Evolutionary conservation across 2,797 vertebrate species (phyloP), one percentile per base, ranked within the genome.

Genomic region (Sebastes itinus): DNA sequence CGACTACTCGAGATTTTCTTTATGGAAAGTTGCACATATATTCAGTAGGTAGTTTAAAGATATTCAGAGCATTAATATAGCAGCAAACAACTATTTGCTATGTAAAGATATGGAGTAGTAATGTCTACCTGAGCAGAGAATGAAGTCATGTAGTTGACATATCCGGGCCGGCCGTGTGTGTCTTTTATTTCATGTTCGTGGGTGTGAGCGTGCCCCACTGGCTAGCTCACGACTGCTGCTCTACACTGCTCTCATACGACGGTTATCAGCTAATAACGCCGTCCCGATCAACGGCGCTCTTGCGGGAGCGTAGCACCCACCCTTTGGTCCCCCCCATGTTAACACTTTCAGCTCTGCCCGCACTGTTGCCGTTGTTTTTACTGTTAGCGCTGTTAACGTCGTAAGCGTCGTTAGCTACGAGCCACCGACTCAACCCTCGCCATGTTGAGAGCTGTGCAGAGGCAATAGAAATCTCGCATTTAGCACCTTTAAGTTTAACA

Each of bases 171-270:
- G 16, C 20, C 20, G 20, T 52, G 0, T 52, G 49, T 52, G 20
- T 20, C 18, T 52, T 49, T 20, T 52, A 52, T 7, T 46, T 46
- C 16, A 18, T 46, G 42, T 46, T 1, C 1, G 16, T 46, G 42
- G 0, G 3, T 46, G 42, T 46, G 42, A 46, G 42, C 6, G 3
- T 46, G 42, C 42, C 42, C 14, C 42, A 46, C 42, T 46, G 42
- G 42, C 42, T 46, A 0, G 42, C 42, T 46, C 42, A 46, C 16
- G 16, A 0, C 42, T 46, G 42, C 42, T 0, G 16, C 42, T 46
- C 42, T 46, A 46, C 42, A 46, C 42, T 46, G 1, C 42, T 46
- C 14, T 46, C 42, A 46, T 46, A 46, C 3, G 6, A 46, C 16
- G 1, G 16, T 46, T 18, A 46, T 16, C 42, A 46, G 42, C 42